Evolutionary conservation across 2,888 invertebrate genomes (phyloP), one percentile per base, ranked within the genome.

Genomic region (Drosophila paramelanica): DNA sequence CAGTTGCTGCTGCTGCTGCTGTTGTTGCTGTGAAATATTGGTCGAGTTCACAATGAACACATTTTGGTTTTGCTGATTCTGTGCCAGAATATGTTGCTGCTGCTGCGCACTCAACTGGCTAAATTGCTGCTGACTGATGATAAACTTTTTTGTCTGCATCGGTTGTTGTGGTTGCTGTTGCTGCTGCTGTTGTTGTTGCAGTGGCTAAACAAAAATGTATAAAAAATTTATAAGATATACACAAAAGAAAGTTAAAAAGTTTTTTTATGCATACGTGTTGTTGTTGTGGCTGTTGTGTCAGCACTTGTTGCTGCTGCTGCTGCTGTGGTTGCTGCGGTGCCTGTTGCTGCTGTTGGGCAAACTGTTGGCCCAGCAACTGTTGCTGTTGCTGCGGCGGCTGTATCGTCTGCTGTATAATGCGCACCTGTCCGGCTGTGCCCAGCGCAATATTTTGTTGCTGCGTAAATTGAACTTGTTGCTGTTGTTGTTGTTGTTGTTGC

Each of bases 61-160:
- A 73, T 92, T 92, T 77, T 93, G 92, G 77, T 92, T 92, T 69
- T 92, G 92, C 59, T 92, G 93, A 75, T 91, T 92, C 70, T 93
- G 92, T 4, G 92, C 91, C 38, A 93, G 72, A 65, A 92, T 91
- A 67, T 93, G 92, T 53, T 92, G 92, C 61, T 93, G 93, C 65
- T 93, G 93, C 79, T 95, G 95, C 45, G 93, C 93, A 20, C 94
- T 94, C 47, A 94, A 93, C 78, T 95, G 94, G 89, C 95, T 95
- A 75, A 94, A 93, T 75, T 95, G 94, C 75, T 95, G 95, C 45
- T 94, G 94, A 55, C 93, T 94, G 90, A 94, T 93, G 39, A 94
- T 90, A 74, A 93, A 91, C 82, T 93, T 91, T 57, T 91, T 91
- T 10, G 83, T 79, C 31, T 85, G 79, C 53, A 85, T 79, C 10